Base-by-base conservation (phyloP, 2,888 invertebrate genomes). In the Terebella lapidaria region DNA sequence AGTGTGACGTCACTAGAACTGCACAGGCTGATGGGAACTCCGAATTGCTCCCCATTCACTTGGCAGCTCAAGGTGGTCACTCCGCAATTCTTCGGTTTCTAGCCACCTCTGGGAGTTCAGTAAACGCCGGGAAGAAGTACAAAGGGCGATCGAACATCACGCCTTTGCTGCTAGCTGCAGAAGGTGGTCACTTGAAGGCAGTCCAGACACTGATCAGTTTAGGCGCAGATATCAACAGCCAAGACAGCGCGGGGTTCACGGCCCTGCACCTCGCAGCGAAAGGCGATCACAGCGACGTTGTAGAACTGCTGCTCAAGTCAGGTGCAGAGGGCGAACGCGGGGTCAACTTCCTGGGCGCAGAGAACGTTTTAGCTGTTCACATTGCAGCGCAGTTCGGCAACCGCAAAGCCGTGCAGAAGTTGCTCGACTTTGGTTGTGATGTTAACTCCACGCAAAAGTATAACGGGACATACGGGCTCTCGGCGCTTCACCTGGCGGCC, bases 161-260 rank as follows among this genome's bases (percentile, higher is more conserved):
- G 15, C 61, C 69, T 3, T 52, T 70, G 25, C 68, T 66, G 45
- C 54, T 67, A 46, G 69, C 70, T 2, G 68, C 66, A 29, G 63
- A 64, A 45, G 57, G 63, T 35, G 66, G 66, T 22, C 70, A 72
- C 49, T 45, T 54, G 20, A 60, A 69, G 1, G 64, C 71, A 18
- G 65, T 69, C 0, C 66, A 67, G 47, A 29, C 66, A 2, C 62
- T 75, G 55, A 26, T 73, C 2, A 62, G 63, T 3, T 55, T 69
- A 53, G 70, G 70, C 15, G 72, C 71, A 10, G 63, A 67, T 25
- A 65, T 71, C n/a, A 67, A 75, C 62, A 47, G 61, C 1, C 64
- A 61, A 26, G 71, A 74, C 58, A 68, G 66, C 35, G 56, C 63
- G 2, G 62, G 66, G 2, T 66, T 70, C 56, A 68, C 71, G 1